Conservation (phyloP, 2,888 invertebrate species). For the Spicauda simplicius region DNA sequence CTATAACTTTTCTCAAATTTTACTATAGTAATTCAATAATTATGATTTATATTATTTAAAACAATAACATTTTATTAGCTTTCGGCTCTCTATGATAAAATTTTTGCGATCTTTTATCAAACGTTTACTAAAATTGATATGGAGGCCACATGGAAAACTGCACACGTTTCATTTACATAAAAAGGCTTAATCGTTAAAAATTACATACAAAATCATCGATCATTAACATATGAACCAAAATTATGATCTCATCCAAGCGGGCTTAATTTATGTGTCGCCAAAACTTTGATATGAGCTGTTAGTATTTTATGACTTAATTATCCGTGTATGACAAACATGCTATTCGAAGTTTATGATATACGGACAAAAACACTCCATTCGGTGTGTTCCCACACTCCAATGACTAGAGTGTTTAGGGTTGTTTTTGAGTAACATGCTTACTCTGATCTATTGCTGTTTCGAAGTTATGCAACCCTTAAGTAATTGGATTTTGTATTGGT, state of each 20-base stretch:
- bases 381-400: slow-evolving; percentile 3
- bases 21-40: no score
- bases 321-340: slow-evolving; percentile 35
- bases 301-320: slow-evolving; percentile 36
- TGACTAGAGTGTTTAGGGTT: slow-evolving; percentile 6
- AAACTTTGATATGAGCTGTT: slow-evolving; percentile 36
- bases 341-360: slow-evolving; percentile 35
- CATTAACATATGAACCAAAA: slow-evolving; percentile 9
- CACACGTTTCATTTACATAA: no score
- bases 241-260: slow-evolving; percentile 4
- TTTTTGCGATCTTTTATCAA: no score
- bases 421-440: slow-evolving; percentile 10
- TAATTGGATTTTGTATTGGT: slow-evolving; percentile 29
- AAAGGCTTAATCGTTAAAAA: no score
- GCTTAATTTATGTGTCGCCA: slow-evolving; percentile 25
- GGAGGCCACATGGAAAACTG: no score
- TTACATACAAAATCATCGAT: neutral
- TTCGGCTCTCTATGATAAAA: no score
- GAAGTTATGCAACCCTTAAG: slow-evolving; percentile 28
- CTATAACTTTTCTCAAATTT: no score
- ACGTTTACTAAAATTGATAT: no score
- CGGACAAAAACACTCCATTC: slow-evolving; percentile 29
- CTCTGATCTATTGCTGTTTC: slow-evolving; percentile 29
- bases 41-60: no score
- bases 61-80: no score